Conservation (phyloP, 2,113 vertebrate species). For the Probosciger aterrimus region DNA sequence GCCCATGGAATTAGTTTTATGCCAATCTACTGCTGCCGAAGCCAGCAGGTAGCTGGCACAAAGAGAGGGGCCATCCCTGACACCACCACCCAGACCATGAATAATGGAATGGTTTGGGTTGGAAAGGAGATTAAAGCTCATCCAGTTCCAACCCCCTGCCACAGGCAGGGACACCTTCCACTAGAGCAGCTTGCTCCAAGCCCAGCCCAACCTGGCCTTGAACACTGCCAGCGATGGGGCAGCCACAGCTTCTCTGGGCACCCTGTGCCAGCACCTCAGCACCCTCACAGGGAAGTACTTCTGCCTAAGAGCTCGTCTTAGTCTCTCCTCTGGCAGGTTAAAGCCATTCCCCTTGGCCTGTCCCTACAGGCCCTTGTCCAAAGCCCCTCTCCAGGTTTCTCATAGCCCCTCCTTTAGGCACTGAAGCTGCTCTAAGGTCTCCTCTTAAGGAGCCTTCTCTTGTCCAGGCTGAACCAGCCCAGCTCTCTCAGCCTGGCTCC, state of each 20-base stretch:
- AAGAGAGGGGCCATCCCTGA: neutral
- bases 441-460: neutral
- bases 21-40: neutral
- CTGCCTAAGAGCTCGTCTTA: too few species aligned
- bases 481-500: neutral
- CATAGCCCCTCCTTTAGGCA: too few species aligned
- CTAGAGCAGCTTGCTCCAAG: neutral
- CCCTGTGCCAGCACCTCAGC: too few species aligned
- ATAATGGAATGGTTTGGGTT: neutral
- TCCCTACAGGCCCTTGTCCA: too few species aligned
- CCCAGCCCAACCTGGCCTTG: neutral
- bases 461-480: fast-evolving
- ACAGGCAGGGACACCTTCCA: neutral
- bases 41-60: neutral
- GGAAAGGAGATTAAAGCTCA: neutral
- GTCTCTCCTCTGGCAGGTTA: too few species aligned
- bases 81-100: neutral
- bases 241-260: too few species aligned
- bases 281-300: too few species aligned
- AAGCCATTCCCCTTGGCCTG: too few species aligned
- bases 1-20: neutral
- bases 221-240: neutral
- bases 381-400: too few species aligned
- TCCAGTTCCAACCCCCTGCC: neutral
- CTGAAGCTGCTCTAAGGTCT: too few species aligned